Evolutionary conservation across 1,140 invertebrate genomes (phyloP), one percentile per base, ranked within the genome.

Genomic region (Adelges cooleyi): DNA sequence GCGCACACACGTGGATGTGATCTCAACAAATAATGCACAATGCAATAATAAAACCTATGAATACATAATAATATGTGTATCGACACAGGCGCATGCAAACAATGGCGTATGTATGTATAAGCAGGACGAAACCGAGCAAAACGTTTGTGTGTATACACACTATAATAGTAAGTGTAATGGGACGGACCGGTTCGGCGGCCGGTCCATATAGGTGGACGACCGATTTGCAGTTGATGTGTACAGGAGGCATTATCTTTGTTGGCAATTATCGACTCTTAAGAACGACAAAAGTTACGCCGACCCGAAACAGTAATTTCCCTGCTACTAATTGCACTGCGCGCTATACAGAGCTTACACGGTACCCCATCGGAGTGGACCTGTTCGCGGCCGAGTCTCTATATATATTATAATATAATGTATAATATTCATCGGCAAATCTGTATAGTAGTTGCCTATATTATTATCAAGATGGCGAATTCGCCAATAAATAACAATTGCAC

Each of bases 21-120:
- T 42, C 25, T 27, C 40, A 46, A 46, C 54, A 59, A 59, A 59
- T 59, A 59, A 59, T 29, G 54, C 42, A 46, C 40, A 59, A 59
- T 59, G 54, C 54, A 10, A 59, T 59, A 59, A 44, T 46, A 59
- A 46, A 59, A 59, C 46, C 2, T 59, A 59, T 42, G 53, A 56
- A 56, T 56, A 56, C 25, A 56, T 42, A 8, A 38, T 44, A n/a
- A 44, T 44, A 44, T n/a, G 29, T n/a, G 54, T 59, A 29, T 46
- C 42, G 54, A 59, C 29, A 25, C 20, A 42, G 29, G 13, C 27
- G 52, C 53, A 56, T 56, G 53, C 53, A 56, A 56, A 56, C 48
- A 27, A 50, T 27, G 48, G 53, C 29, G 11, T 38, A n/a, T 38
- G 51, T 38, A 18, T 10, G 50, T 10, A 5, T 6, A 23, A 18